These are phyloP conservation scores for Erannis defoliaria DNA, from an alignment of 2,888 invertebrate genomes.

Conservation along the genomic window DNA sequence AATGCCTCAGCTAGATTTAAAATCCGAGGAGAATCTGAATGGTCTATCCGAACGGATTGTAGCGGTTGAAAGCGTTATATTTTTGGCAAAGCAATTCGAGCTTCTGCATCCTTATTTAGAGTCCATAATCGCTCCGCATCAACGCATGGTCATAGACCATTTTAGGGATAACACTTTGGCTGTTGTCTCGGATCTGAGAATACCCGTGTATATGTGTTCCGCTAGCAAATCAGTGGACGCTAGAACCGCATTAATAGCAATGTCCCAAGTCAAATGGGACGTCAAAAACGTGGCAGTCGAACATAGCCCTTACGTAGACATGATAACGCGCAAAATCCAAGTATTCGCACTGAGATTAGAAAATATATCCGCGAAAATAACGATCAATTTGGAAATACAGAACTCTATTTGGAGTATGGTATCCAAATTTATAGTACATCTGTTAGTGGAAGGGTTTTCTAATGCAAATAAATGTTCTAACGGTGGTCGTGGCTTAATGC, in stretches of 20 bases:
- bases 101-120: slow-evolving; percentile 94
- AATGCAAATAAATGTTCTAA: slow-evolving; percentile 97
- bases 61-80: slow-evolving; percentile 96
- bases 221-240: slow-evolving; percentile 93
- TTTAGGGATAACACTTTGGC: slow-evolving; percentile 91
- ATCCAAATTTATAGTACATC: slow-evolving; percentile 93
- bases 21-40: slow-evolving; percentile 90
- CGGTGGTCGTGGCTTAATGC: slow-evolving; percentile 98
- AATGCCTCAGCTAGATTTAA: slow-evolving; percentile 66
- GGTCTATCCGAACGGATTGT: slow-evolving; percentile 95
- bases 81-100: slow-evolving; percentile 95
- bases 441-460: slow-evolving; percentile 97
- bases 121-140: slow-evolving; percentile 91
- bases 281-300: slow-evolving; percentile 98
- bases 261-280: slow-evolving; percentile 98
- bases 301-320: slow-evolving; percentile 95
- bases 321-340: slow-evolving; percentile 91
- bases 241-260: slow-evolving; percentile 91
- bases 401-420: slow-evolving; percentile 95
- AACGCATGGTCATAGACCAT: slow-evolving; percentile 89
- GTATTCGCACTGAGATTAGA: slow-evolving; percentile 92
- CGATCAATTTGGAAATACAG: slow-evolving; percentile 90
- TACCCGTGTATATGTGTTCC: slow-evolving; percentile 95
- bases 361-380: slow-evolving; percentile 89
- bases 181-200: slow-evolving; percentile 91